Evolutionary conservation across 1,140 invertebrate genomes (phyloP), one percentile per base, ranked within the genome.

Genomic region (Centruroides sculpturatus): DNA sequence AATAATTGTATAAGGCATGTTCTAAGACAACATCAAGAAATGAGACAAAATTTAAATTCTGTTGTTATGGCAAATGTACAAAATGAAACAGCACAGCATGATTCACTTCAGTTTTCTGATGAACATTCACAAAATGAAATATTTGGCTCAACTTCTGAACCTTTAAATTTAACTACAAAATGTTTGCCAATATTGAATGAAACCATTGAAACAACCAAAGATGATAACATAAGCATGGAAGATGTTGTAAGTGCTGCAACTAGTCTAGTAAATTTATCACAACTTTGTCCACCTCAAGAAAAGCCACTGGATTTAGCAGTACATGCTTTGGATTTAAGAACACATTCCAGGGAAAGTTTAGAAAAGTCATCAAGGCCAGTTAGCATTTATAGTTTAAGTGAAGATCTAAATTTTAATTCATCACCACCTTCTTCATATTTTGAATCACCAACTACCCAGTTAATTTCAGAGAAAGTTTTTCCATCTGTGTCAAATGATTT

Each of bases 271-370:
- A 55, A 35, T 53, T 54, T 66, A 12, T 66, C 64, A n/a, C 50
- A 64, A 50, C 48, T 53, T 9, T 51, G 47, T 8, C 64, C 53
- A 80, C 65, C 68, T 23, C 69, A 73, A 62, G 71, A 85, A 57
- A 76, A 78, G 9, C 85, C 86, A 0, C 75, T 91, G 57, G 87
- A 91, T 75, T 74, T 89, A 4, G 82, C 81, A 46, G 85, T 85
- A 75, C 84, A 88, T 73, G 87, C 87, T 3, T 73, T 93, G n/a
- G 90, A 93, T 74, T 79, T 93, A 62, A 89, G 87, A 41, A 41
- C 41, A 41, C 41, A 41, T 41, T 41, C 41, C 41, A 41, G 41
- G 69, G 87, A 87, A 66, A 92, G 89, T 71, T 10, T 58, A 41
- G 55, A 48, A n/a, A 8, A 50, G 35, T 35, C 3, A 7, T 13